Evolutionary conservation across 2,113 vertebrate species (phyloP).

Genomic region (Elephas maximus): DNA sequence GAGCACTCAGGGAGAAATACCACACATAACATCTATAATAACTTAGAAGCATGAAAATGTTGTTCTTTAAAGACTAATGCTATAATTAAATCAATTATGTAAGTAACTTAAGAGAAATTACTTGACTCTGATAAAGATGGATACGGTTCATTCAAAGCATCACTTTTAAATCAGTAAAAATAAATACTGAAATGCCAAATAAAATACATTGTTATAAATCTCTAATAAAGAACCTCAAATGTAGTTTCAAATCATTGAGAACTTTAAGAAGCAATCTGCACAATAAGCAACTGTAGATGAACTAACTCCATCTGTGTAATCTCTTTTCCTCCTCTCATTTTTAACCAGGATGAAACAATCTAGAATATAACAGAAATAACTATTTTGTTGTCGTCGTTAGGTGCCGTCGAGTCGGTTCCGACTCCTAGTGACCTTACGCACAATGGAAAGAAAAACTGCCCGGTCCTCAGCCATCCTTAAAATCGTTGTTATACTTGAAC

Average conservation of each 20-base stretch:
- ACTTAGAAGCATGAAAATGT: conserved; percentile 75
- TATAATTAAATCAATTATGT: conserved; percentile 78
- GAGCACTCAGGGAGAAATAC: conserved; percentile 66
- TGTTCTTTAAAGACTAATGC: conserved; percentile 76
- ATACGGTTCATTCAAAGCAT: conserved; percentile 64
- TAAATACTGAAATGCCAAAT: conserved; percentile 78
- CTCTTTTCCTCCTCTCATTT: conserved; percentile 5
- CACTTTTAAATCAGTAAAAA: conserved; percentile 82
- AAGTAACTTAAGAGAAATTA: conserved; percentile 62
- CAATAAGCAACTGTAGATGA: conserved; percentile 29
- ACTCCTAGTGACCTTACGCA: too few species aligned
- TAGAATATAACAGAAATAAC: conserved; percentile 11
- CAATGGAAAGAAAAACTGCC: too few species aligned
- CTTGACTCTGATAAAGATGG: conserved; percentile 66
- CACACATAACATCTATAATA: conserved; percentile 73
- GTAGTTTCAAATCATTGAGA: conserved; percentile 59
- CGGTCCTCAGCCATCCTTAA: too few species aligned
- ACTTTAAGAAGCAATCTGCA: conserved; percentile 56
- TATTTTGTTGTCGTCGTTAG: too few species aligned
- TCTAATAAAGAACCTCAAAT: conserved; percentile 72
- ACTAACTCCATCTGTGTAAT: not conserved
- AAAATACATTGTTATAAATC: conserved; percentile 68
- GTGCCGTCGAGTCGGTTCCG: too few species aligned
- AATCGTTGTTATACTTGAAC: too few species aligned
- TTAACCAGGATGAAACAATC: not conserved